phyloP scores from a whole-genome alignment of 2,113 vertebrate species.

The Theristicus caerulescens region DNA sequence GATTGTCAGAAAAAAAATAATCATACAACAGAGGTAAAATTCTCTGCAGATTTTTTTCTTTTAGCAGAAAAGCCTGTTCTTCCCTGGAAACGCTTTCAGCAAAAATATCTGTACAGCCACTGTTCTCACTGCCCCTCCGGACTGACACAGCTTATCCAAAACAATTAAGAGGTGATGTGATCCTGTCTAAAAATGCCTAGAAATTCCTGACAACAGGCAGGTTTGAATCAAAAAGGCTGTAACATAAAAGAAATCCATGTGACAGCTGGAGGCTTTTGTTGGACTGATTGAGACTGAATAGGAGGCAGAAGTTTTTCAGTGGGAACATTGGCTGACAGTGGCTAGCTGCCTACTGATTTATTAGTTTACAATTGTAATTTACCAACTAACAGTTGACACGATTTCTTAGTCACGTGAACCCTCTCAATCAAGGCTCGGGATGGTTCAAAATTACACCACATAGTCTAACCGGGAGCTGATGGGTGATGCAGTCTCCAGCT shows the following conservation, averaged over 20 bases:
- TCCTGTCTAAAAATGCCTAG: background rate
- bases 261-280: background rate
- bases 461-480: background rate
- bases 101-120: background rate
- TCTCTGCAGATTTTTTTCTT: background rate
- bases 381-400: background rate
- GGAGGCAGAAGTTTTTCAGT: background rate
- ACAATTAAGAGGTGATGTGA: background rate
- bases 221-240: background rate
- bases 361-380: background rate
- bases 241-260: background rate
- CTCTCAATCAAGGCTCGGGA: background rate
- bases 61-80: background rate
- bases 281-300: background rate
- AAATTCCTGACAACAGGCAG: background rate
- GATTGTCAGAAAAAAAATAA: background rate
- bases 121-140: background rate
- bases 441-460: accelerated
- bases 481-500: background rate
- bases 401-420: background rate
- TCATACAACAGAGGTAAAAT: background rate
- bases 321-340: background rate
- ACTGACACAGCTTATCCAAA: background rate
- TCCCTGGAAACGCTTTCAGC: background rate
- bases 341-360: background rate